Base-by-base conservation (phyloP, 2,888 invertebrate species). In the Gortyna flavago region DNA sequence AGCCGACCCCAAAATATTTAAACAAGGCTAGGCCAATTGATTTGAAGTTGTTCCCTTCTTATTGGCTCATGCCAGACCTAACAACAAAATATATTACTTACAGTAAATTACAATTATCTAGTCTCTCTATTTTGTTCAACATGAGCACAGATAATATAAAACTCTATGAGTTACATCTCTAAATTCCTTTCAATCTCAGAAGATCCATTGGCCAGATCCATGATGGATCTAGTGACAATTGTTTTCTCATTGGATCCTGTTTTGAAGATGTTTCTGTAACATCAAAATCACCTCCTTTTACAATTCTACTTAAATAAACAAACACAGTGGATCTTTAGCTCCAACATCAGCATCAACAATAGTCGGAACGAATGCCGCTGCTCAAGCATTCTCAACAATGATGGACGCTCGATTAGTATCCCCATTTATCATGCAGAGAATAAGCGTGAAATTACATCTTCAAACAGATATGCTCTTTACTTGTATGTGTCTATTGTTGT, bases 401-500 rank as follows among this genome's bases (percentile, higher is more conserved):
- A 72, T 51, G 79, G 32, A 51, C 48, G 70, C 21, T 32, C 59
- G 38, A 70, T 79, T 41, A 35, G 57, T 16, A 2, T 9, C 48
- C 0, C 32, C 48, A 70, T 79, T 70, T 61, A 71, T 61, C 48
- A 77, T 51, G 0, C 16, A n/a, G 48, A 18, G n/a, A 79, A 79
- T 61, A 41, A 25, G 41, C 77, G 51, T 77, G 41, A 79, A 77
- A 79, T 77, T 51, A 79, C 71, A 70, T 70, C 21, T 41, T 51
- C 32, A 68, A 41, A 61, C 32, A 51, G 48, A 25, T 16, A 44
- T 44, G 32, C n/a, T 44, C 32, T 65, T 71, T 54, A 57, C 18
- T 3, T 35, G 5, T 41, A n/a, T 1, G n/a, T n/a, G 18, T 67
- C 79, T 48, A 78, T 79, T 79, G 70, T 70, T 61, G n/a, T 18